These are phyloP conservation scores for Cyrtorhinus lividipennis DNA, from an alignment of 1,140 invertebrate species.

Conservation along the genomic window DNA sequence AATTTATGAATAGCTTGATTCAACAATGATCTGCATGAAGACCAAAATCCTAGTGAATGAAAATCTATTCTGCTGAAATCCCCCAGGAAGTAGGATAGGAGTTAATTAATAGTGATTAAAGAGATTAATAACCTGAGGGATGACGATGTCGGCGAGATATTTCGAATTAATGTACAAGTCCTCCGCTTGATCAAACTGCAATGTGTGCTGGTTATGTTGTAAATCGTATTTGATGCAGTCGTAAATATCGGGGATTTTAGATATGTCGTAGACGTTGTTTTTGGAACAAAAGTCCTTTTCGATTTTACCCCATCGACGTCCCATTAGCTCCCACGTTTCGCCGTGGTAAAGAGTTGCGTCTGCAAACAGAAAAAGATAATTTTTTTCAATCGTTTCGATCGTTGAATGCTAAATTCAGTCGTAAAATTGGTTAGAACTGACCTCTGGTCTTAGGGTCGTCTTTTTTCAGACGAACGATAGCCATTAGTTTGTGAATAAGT, in stretches of 20 bases:
- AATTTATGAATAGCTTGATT: neutral
- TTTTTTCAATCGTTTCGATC: slow-evolving; percentile 11
- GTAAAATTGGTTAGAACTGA: slow-evolving; percentile 26
- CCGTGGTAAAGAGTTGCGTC: slow-evolving; percentile 90
- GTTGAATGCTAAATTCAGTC: neutral
- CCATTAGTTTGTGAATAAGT: slow-evolving; percentile 72
- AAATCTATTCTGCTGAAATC: too few relatives aligned
- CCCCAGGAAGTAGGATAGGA: too few relatives aligned
- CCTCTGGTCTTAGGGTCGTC: slow-evolving; percentile 78
- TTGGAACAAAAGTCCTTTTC: slow-evolving; percentile 97
- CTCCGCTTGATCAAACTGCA: slow-evolving; percentile 87
- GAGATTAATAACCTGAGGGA: slow-evolving; percentile 70
- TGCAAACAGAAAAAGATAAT: slow-evolving; percentile 31
- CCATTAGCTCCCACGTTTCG: slow-evolving; percentile 98
- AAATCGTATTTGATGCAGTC: slow-evolving; percentile 99
- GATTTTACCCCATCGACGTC: slow-evolving; percentile 93
- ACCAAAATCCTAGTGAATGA: too few relatives aligned
- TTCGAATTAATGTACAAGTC: slow-evolving; percentile 92
- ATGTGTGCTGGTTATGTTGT: slow-evolving; percentile 91
- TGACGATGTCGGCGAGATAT: slow-evolving; percentile 93
- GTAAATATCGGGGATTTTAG: slow-evolving; percentile 98
- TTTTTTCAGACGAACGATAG: slow-evolving; percentile 68
- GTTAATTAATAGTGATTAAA: too few relatives aligned
- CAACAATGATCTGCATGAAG: too few relatives aligned
- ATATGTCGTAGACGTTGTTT: slow-evolving; percentile 87